These are phyloP conservation scores for Agrotis ipsilon DNA, from an alignment of 2,888 invertebrate species.

Conservation along the genomic window DNA sequence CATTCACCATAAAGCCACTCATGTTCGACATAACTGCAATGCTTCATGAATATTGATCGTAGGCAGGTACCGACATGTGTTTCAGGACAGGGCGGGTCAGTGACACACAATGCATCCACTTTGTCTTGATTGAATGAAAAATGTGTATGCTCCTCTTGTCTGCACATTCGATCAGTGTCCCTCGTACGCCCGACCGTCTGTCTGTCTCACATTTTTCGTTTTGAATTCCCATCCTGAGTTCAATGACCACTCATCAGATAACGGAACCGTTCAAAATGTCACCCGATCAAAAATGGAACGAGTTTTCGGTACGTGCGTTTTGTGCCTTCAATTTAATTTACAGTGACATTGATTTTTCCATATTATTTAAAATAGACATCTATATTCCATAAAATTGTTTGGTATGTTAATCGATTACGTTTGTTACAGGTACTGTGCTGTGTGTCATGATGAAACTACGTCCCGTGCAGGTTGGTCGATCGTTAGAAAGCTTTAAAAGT, in stretches of 20 bases:
- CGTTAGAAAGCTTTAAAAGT: slow-evolving; percentile 68
- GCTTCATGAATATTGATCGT: slow-evolving; percentile 74
- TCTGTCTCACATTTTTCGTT: slow-evolving; percentile 70
- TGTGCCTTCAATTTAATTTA: slow-evolving; percentile 67
- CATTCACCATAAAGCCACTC: slow-evolving; percentile 65
- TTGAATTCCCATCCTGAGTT: slow-evolving; percentile 69
- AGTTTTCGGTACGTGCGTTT: slow-evolving; percentile 69
- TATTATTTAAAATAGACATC: slow-evolving; percentile 66
- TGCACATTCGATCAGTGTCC: slow-evolving; percentile 62
- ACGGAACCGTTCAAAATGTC: slow-evolving; percentile 71
- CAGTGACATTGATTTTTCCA: slow-evolving; percentile 70
- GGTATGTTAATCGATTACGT: slow-evolving; percentile 67
- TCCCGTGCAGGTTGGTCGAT: slow-evolving; percentile 80
- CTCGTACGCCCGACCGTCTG: slow-evolving; percentile 41
- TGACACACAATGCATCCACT: slow-evolving; percentile 77
- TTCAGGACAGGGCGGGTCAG: slow-evolving; percentile 70
- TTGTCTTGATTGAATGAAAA: slow-evolving; percentile 84
- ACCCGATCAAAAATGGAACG: slow-evolving; percentile 71
- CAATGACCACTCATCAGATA: slow-evolving; percentile 74
- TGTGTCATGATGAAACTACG: slow-evolving; percentile 67
- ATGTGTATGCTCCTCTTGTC: slow-evolving; percentile 68
- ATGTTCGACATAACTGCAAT: slow-evolving; percentile 67
- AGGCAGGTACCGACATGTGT: slow-evolving; percentile 69
- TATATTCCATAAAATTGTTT: slow-evolving; percentile 59
- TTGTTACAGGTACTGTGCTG: slow-evolving; percentile 80